These are phyloP conservation scores for Neodon shergylaensis DNA, from an alignment of 2,113 vertebrate species.

Conservation along the genomic window DNA sequence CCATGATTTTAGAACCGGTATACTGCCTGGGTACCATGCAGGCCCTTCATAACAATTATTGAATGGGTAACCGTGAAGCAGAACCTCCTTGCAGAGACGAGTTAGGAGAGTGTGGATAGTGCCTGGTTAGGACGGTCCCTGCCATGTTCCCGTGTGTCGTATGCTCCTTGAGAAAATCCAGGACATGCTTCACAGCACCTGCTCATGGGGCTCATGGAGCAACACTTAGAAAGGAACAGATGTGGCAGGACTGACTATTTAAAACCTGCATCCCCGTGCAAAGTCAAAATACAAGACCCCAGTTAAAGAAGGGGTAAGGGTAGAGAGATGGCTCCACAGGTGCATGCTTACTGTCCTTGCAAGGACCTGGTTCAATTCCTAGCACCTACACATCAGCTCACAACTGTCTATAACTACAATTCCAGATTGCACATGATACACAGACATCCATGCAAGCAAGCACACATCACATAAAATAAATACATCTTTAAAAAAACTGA, in stretches of 20 bases:
- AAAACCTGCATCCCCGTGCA: not conserved
- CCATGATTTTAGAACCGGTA: conserved; percentile 44
- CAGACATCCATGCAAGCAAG: not conserved
- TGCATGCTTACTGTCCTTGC: not conserved
- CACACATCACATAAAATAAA: not conserved
- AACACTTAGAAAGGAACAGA: not conserved
- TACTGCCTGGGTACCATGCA: conserved; percentile 40
- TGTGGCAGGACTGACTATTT: not conserved
- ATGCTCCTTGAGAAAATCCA: not conserved
- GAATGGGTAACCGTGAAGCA: conserved; percentile 59
- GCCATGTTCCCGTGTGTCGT: not conserved
- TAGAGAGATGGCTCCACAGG: not conserved
- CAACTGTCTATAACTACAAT: not conserved
- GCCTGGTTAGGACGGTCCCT: too few species aligned
- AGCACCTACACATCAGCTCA: not conserved
- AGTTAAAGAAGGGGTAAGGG: not conserved
- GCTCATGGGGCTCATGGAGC: not conserved
- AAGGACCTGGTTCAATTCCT: not conserved
- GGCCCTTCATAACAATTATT: not conserved
- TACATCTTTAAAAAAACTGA: not conserved
- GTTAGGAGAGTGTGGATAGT: not conserved
- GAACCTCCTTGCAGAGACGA: not conserved
- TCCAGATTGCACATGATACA: not conserved
- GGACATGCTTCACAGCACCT: not conserved
- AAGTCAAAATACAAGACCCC: not conserved